Evolutionary conservation across 2,888 invertebrate genomes (phyloP).

Genomic region (Ischnura elegans): DNA sequence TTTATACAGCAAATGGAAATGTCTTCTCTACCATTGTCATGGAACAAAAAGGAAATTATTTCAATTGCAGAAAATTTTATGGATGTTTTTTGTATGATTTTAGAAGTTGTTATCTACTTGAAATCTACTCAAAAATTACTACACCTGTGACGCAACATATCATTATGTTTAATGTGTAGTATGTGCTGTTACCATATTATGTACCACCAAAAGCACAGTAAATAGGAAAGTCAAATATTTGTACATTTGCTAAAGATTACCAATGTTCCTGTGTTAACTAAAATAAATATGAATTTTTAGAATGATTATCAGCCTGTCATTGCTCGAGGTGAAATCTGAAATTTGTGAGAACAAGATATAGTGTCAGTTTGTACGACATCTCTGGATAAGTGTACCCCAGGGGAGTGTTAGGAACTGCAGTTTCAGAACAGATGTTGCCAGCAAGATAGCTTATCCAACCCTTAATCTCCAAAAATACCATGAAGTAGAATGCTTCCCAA

Average conservation of each 20-base stretch:
- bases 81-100: constrained; percentile 18
- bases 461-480: no score
- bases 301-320: not conserved
- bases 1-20: constrained; percentile 42
- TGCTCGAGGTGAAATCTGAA: not conserved
- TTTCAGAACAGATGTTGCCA: no score
- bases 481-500: no score
- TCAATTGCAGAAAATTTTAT: not conserved
- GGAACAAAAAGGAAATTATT: not conserved
- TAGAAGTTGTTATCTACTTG: not conserved
- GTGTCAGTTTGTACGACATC: no score
- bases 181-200: constrained; percentile 4
- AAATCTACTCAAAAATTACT: constrained; percentile 16
- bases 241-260: constrained; percentile 46
- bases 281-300: constrained; percentile 58
- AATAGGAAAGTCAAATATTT: constrained; percentile 41
- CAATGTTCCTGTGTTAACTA: constrained; percentile 43
- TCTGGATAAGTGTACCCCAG: no score
- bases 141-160: constrained; percentile 42
- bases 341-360: no score
- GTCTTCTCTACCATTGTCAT: not conserved
- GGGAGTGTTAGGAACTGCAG: no score
- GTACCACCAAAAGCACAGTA: constrained; percentile 40
- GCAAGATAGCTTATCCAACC: no score
- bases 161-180: constrained; percentile 39